Base-by-base conservation (phyloP, 1,140 invertebrate genomes). In the Lepidurus packardi region DNA sequence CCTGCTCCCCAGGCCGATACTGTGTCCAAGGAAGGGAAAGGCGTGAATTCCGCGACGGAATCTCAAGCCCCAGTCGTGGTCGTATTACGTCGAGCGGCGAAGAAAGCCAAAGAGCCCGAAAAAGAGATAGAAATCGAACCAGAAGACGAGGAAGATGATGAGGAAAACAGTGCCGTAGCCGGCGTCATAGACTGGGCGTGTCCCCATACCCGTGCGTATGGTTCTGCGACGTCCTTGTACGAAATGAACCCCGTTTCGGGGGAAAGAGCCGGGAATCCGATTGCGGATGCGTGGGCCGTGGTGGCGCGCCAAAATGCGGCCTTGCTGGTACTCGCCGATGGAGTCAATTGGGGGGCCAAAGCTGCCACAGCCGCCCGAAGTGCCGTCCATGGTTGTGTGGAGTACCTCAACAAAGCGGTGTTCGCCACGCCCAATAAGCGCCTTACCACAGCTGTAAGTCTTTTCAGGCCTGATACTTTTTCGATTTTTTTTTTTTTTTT, bases 281-380 rank as follows among this genome's bases (percentile, higher is more conserved):
- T 97, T 80, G 95, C 95, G 16, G 95, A 97, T 86, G 92, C 93
- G 81, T 97, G 94, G 87, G 94, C 92, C 2, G 87, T 97, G 73
- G 90, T 93, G 80, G 90, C 92, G 6, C 87, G 94, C 65, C 88
- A 89, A 73, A 93, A 96, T 84, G 93, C 91, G 80, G 91, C 92
- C 6, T 89, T 96, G 79, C 86, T 97, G 82, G 91, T 92, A 44
- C 87, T 97, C 74, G 95, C 94, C 13, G 95, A 97, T 88, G 95
- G 95, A 47, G 95, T 97, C 0, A 97, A 97, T 86, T 97, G 95
- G 95, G 95, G 95, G 75, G 91, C 93, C 82, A 94, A 94, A 82
- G 93, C 94, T 43, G 89, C 92, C 77, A 86, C 96, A 77, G 94
- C 94, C n/a, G 94, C 94, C 9, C 88, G 93, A 80, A 94, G 93